Base-by-base conservation (phyloP, 2,888 invertebrate genomes). In the Epirrhoe tristata region DNA sequence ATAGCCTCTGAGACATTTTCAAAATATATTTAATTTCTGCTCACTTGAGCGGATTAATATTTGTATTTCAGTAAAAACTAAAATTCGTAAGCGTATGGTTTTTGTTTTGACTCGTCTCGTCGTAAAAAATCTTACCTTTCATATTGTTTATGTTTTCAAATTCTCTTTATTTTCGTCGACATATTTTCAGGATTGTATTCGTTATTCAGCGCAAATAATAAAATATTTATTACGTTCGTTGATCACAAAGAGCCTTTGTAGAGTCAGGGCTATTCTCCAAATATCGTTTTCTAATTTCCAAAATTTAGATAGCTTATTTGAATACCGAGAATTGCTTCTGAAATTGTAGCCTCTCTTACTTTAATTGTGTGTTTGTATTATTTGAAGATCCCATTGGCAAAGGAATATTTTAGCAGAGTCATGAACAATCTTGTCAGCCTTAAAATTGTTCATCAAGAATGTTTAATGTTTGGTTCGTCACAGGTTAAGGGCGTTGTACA, bases 401-500 rank as follows among this genome's bases (percentile, higher is more conserved):
- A 52, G 58, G 66, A 66, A 71, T 71, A 65, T 64, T 68, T 67
- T n/a, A 68, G 52, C 55, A 39, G 61, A 62, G 60, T 61, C 54
- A 56, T 63, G 66, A 71, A 71, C 66, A 71, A 64, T 63, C 65
- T 63, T 51, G 61, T 66, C 58, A 50, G 63, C 36, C 58, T 51
- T 59, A 54, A 68, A 65, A 57, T 53, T 54, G 52, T 65, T 61
- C 24, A 31, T 61, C 24, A 56, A 54, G 58, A 62, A 66, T 62
- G 36, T 58, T 48, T 60, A 67, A 67, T 55, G 65, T 63, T 65
- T 55, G 51, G 58, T 65, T 63, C 10, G 34, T 58, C 46, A 63
- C 58, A 43, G 48, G 48, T 31, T 50, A 43, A 63, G 63, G 48
- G 16, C 48, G 59, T 8, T 43, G 16, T 5, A 43, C 31, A 48